These are phyloP conservation scores for Thripadectes ignobilis DNA, from an alignment of 2,797 vertebrate genomes.

Conservation along the genomic window DNA sequence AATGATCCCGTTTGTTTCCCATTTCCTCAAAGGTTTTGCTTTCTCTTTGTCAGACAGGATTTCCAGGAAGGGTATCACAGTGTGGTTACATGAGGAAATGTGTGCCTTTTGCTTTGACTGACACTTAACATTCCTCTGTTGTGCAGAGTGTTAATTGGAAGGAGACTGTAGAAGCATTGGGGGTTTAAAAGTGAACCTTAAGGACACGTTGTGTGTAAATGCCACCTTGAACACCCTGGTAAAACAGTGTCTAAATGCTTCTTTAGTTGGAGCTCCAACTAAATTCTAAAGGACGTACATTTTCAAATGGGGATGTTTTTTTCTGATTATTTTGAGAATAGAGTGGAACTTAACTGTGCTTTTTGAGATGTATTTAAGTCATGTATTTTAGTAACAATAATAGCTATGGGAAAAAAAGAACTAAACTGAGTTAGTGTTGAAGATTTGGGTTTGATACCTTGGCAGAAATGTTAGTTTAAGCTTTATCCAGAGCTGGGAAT, in stretches of 20 bases:
- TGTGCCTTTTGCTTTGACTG: neutral
- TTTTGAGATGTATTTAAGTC: neutral
- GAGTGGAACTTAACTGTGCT: neutral
- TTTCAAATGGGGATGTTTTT: neutral
- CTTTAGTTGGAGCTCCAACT: neutral
- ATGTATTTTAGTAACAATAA: neutral
- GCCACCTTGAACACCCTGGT: neutral
- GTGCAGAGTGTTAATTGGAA: conserved; percentile 26
- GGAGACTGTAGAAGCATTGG: neutral
- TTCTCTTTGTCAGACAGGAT: conserved; percentile 25
- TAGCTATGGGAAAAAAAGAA: neutral
- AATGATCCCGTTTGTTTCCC: neutral
- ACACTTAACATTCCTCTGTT: conserved; percentile 23
- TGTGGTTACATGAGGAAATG: neutral
- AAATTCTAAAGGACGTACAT: neutral
- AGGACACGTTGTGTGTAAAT: neutral
- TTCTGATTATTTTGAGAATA: neutral
- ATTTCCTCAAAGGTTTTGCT: conserved; percentile 6
- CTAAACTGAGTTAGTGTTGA: neutral
- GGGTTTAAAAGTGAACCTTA: neutral
- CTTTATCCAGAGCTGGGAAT: neutral
- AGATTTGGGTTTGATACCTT: neutral
- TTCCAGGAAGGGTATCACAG: neutral
- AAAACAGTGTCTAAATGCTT: neutral
- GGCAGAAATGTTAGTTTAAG: neutral